Evolutionary conservation across 2,797 vertebrate genomes (phyloP).

Genomic region (Harpagifer antarcticus): DNA sequence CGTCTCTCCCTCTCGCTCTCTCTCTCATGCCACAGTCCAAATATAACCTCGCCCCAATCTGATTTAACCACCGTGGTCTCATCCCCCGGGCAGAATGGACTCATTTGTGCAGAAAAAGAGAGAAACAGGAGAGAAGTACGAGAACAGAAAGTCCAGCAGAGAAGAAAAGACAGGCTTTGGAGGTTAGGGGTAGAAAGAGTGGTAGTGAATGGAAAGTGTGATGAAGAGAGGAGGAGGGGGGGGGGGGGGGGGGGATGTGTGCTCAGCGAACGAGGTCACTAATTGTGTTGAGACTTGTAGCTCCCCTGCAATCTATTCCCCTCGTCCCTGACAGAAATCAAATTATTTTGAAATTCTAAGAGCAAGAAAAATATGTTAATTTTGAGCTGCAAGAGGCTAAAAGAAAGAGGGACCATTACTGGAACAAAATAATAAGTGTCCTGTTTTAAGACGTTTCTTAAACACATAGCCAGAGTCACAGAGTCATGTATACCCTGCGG

Average conservation of each 20-base stretch:
- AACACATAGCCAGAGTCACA: neutral
- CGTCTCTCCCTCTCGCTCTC: conserved; percentile 15
- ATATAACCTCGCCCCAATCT: conserved; percentile 80
- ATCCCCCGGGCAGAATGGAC: conserved; percentile 71
- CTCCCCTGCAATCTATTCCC: conserved; percentile 59
- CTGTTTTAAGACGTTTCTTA: neutral
- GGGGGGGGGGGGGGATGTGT: conserved; percentile 24
- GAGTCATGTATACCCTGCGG: neutral
- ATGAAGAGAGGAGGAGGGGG: conserved; percentile 35
- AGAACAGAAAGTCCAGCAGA: conserved; percentile 53
- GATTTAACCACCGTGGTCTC: conserved; percentile 71
- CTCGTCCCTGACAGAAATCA: conserved; percentile 68
- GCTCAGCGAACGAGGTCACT: conserved; percentile 73
- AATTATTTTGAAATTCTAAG: conserved; percentile 70
- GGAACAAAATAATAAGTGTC: conserved; percentile 43
- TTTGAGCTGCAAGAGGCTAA: conserved; percentile 29
- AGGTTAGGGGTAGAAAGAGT: conserved; percentile 31
- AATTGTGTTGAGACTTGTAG: conserved; percentile 79
- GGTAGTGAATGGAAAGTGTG: conserved; percentile 58
- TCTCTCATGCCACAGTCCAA: conserved; percentile 68
- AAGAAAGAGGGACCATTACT: neutral
- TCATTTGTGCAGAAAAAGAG: conserved; percentile 66
- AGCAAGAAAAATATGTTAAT: conserved; percentile 66
- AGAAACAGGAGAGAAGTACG: conserved; percentile 41
- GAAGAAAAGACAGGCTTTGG: conserved; percentile 49